These are phyloP conservation scores for Drosophila funebris DNA, from an alignment of 1,140 invertebrate species.

Conservation along the genomic window DNA sequence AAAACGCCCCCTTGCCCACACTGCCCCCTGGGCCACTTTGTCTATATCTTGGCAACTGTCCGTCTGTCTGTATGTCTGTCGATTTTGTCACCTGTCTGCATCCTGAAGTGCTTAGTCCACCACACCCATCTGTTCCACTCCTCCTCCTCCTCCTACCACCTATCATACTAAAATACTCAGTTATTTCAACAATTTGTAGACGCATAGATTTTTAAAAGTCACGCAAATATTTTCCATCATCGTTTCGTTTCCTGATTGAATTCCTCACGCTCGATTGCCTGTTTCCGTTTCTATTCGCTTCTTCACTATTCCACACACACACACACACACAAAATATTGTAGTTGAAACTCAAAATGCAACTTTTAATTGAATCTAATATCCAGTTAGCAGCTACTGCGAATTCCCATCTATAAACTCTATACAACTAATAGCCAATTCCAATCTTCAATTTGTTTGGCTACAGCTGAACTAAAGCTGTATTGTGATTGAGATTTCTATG, in stretches of 20 bases:
- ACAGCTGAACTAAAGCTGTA: not conserved
- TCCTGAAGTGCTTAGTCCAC: constrained; percentile 41
- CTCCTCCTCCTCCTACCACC: not conserved
- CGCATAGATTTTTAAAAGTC: constrained; percentile 38
- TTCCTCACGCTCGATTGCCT: constrained; percentile 35
- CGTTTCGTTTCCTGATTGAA: constrained; percentile 74
- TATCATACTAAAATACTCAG: not conserved
- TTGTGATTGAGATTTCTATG: not conserved
- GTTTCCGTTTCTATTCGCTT: constrained; percentile 17
- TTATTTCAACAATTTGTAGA: constrained; percentile 70
- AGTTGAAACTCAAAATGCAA: constrained; percentile 32
- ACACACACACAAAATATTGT: constrained; percentile 23
- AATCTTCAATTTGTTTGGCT: no score
- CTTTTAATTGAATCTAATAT: constrained; percentile 37
- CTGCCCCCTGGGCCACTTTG: no score
- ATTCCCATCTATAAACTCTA: not conserved
- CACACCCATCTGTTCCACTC: not conserved
- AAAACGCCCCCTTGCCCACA: constrained; percentile 1
- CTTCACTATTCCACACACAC: not conserved
- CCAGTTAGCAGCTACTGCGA: constrained; percentile 12
- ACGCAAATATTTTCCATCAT: constrained; percentile 73
- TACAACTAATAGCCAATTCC: not conserved
- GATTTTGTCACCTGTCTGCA: constrained; percentile 42
- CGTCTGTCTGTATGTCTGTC: not conserved
- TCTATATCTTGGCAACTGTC: not conserved